Base-by-base conservation (phyloP, 2,797 vertebrate genomes). In the Lutra lutra region DNA sequence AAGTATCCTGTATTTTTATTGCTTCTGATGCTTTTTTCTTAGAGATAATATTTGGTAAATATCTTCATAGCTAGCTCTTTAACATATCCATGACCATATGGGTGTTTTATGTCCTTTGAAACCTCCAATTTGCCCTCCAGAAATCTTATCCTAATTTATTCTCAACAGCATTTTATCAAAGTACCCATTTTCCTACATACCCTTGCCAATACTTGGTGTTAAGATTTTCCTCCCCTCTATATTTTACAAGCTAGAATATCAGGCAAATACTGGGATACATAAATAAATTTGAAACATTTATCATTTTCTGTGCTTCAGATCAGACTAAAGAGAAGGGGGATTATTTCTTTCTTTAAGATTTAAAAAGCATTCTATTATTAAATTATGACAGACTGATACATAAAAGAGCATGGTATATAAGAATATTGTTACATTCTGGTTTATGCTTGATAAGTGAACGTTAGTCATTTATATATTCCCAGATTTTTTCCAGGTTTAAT, bases 271-370 rank as follows among this genome's bases (percentile, higher is more conserved):
- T 86, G 3, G 17, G 89, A 86, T 93, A 86, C 25, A 79, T 64
- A 93, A 89, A 94, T 96, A 93, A 87, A 93, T 93, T 56, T 72
- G 46, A 93, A 94, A 80, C 3, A 79, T 88, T 95, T 90, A 38
- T 79, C 48, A 94, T 86, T 88, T 96, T 83, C 13, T 84, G 23
- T 90, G 64, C 27, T 90, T 90, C 35, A 92, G 20, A 92, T 72
- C 1, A 93, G 43, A 89, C 13, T 58, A 66, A 82, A 87, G 75
- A 56, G 15, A 9, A 64, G 3, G 15, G 10, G 0, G 4, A 86
- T 58, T 58, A 73, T 48, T 54, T 88, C 51, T 79, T 89, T 46
- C 43, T 79, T 60, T 66, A 88, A 85, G 14, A 90, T 92, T 92
- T 94, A 38, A 85, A 87, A 89, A 80, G 17, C 32, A 94, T 64